Base-by-base conservation (phyloP, 2,113 vertebrate species). In the Platanista minor region DNA sequence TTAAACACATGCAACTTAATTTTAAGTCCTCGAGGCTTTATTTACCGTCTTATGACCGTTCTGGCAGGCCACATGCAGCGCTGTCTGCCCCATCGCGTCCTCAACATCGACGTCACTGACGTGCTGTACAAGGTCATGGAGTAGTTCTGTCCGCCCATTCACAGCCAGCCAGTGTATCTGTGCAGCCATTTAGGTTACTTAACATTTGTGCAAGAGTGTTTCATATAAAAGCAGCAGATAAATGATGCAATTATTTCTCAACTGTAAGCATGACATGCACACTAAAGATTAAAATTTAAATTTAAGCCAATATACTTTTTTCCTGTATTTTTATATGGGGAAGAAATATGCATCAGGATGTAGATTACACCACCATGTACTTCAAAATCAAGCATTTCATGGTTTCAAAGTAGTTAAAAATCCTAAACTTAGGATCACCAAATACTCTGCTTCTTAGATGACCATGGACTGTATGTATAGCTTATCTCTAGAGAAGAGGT, bases 161-260 rank as follows among this genome's bases (percentile, higher is more conserved):
- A 99, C 99, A 59, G 99, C 99, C 98, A 99, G 90, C 99, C 99
- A 99, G 91, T 99, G 99, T 97, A 99, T 99, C 99, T 99, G 98
- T 84, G 52, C 43, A 97, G 92, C 27, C 95, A 97, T 92, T 82
- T 29, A 52, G 31, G 31, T 93, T 67, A 97, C 67, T 95, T 84
- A 97, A 74, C 33, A 95, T 82, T 94, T 96, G 41, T 92, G 17
- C 36, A 95, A 81, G 43, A 92, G 71, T 52, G 17, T 90, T 94
- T 94, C 52, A 96, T 31, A 90, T 41, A 77, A 87, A 96, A 91
- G 82, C 46, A 97, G 23, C 75, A 94, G 17, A 90, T 75, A 90
- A 83, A 80, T 41, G 94, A 77, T 62, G 64, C 57, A 87, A 93
- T 39, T 86, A 89, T 62, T 96, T 95, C 64, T 86, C 88, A 92